Percentiles rank a stretch among this genome's conserved stretches.
Conservation (phyloP, 2,797 vertebrate species). For the Ammospiza maritima region DNA sequence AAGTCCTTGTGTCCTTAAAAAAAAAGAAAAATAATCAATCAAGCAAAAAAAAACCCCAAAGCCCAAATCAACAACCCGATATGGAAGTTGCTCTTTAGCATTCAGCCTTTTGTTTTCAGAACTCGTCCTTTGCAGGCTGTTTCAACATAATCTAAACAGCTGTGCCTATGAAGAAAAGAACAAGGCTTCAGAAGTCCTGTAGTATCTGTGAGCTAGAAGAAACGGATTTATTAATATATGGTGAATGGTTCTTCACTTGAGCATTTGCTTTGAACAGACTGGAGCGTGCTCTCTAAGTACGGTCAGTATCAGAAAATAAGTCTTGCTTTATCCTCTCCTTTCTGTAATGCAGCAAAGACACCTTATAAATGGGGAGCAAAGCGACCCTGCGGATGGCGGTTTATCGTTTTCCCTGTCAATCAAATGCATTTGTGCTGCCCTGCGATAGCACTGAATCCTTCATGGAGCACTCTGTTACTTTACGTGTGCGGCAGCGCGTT, state of each 20-base stretch:
- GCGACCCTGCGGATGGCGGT: neutral
- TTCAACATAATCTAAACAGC: neutral
- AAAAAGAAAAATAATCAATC: neutral
- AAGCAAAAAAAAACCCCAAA: fast-evolving
- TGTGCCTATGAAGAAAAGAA: neutral
- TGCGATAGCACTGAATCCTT: neutral
- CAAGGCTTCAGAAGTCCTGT: neutral
- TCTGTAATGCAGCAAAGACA: neutral
- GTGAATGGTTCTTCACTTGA: neutral
- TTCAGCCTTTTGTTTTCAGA: neutral
- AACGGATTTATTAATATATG: neutral
- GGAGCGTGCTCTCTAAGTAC: fast-evolving
- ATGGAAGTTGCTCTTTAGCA: neutral
- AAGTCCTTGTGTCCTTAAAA: neutral
- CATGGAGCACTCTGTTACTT: neutral
- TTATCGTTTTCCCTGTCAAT: neutral
- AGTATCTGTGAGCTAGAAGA: neutral
- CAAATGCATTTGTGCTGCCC: too few relatives aligned
- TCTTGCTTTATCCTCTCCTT: neutral
- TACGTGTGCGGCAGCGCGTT: fast-evolving
- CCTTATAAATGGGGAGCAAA: neutral
- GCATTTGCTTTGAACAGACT: neutral
- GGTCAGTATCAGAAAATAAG: neutral
- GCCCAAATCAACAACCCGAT: neutral
- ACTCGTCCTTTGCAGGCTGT: neutral